phyloP scores from a whole-genome alignment of 2,888 invertebrate species.

The Elegia similella region DNA sequence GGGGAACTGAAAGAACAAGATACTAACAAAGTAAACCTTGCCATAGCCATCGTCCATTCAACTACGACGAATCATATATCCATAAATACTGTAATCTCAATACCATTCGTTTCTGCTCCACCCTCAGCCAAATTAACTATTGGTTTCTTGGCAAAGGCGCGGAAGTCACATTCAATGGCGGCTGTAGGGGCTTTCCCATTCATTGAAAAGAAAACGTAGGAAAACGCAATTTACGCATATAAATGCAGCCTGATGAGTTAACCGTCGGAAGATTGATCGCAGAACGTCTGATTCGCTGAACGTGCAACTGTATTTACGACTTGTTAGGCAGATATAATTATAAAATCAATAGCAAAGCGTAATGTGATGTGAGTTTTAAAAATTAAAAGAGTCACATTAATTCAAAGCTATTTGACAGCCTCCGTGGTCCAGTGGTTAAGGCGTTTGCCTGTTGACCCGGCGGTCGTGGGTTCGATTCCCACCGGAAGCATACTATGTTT shows the following conservation, averaged over 20 bases:
- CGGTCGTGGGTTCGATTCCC: too few species aligned
- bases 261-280: not conserved
- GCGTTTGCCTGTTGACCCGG: too few species aligned
- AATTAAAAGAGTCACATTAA: too few species aligned
- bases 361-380: too few species aligned
- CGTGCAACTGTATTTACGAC: not conserved
- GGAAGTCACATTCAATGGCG: slow-evolving; percentile 11
- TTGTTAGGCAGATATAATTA: too few species aligned
- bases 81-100: slow-evolving; percentile 35
- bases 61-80: slow-evolving; percentile 14
- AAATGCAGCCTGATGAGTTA: slow-evolving; percentile 49
- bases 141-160: not conserved
- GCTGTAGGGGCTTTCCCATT: slow-evolving; percentile 40
- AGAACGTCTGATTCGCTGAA: not conserved
- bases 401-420: too few species aligned
- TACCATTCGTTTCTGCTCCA: slow-evolving; percentile 41
- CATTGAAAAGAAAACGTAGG: slow-evolving; percentile 42
- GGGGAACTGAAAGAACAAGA: not conserved
- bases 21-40: not conserved
- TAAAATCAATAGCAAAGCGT: too few species aligned
- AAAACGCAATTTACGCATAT: slow-evolving; percentile 54
- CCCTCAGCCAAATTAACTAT: slow-evolving; percentile 40
- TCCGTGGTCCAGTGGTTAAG: too few species aligned
- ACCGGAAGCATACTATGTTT: too few species aligned
- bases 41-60: not conserved